Percentiles rank a stretch among this genome's conserved stretches.
Evolutionary conservation across 2,113 vertebrate genomes (phyloP).

Genomic region (Gasterosteus aculeatus): DNA sequence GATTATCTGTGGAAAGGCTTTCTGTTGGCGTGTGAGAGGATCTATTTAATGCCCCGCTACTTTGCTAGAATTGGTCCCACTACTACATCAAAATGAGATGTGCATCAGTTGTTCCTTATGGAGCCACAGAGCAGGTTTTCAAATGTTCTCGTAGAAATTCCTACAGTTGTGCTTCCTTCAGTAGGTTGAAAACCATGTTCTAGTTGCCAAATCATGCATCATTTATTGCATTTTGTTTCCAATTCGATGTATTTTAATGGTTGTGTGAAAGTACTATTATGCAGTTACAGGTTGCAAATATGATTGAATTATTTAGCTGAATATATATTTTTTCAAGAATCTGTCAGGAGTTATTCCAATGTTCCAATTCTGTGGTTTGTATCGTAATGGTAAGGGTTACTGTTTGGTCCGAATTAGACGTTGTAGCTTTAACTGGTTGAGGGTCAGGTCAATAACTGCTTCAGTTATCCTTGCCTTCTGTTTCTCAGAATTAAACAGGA

Average conservation of each 20-base stretch:
- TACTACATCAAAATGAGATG: neutral
- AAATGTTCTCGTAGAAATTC: neutral
- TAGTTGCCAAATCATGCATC: neutral
- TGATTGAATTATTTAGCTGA: neutral
- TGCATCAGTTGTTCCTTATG: neutral
- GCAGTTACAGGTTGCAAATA: neutral
- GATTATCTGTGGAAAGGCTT: constrained; percentile 6
- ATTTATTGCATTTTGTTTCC: neutral
- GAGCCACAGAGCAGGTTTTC: neutral
- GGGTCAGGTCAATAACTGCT: constrained; percentile 4
- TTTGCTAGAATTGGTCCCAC: neutral
- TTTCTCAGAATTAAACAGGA: neutral
- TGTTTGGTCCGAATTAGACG: neutral
- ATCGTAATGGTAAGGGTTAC: neutral
- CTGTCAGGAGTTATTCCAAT: neutral
- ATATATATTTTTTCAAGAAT: neutral
- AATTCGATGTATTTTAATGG: neutral
- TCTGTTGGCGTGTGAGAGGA: constrained; percentile 8
- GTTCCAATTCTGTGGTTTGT: neutral
- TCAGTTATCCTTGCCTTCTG: constrained; percentile 3
- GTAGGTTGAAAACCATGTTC: neutral
- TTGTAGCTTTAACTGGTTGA: constrained; percentile 1
- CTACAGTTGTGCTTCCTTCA: neutral
- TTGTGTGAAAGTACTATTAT: neutral
- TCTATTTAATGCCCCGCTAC: constrained; percentile 22